Base-by-base conservation (phyloP, 2,113 vertebrate genomes). In the Pterophyllum scalare region DNA sequence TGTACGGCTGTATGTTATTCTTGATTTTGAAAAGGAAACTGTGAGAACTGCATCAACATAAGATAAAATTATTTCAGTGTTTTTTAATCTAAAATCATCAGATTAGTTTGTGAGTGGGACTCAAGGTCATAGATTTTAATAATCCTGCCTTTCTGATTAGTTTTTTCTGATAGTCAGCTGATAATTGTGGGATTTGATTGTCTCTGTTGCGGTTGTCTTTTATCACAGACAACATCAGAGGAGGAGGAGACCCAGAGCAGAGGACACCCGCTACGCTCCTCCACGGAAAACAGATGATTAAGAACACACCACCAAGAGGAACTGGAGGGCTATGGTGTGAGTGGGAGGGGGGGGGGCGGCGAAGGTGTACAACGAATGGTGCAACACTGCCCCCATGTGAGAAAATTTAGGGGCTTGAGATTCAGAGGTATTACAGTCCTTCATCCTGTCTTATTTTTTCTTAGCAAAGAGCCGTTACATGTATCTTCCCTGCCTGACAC, bases 371-470 rank as follows among this genome's bases (percentile, higher is more conserved):
- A 43, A 58, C 84, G 81, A 84, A 86, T 88, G 84, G 94, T 91
- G 82, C 93, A 96, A 96, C 87, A 95, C 92, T 93, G 94, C 95
- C 94, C 93, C 92, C 95, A 80, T 94, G 95, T 95, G 92, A 91
- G 70, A 4, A 65, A 10, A 80, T 54, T 38, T 17, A 14, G 38
- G 77, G 14, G n/a, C 7, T 72, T 75, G 3, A 11, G 54, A 20
- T 10, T 17, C 8, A 54, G 19, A 70, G 40, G 38, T 17, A 15
- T 20, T 10, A 20, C 40, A 20, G 6, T 3, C 38, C 38, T 81
- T 26, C 22, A 0, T 11, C 22, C 80, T 43, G 22, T 81, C 46
- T 28, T 15, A 26, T 49, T 61, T 46, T 58, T 79, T 64, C 26
- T 84, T 84, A 87, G 78, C 70, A 64, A 19, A 75, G 57, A 86